phyloP scores from a whole-genome alignment of 1,140 invertebrate genomes.

The Wasmannia auropunctata region DNA sequence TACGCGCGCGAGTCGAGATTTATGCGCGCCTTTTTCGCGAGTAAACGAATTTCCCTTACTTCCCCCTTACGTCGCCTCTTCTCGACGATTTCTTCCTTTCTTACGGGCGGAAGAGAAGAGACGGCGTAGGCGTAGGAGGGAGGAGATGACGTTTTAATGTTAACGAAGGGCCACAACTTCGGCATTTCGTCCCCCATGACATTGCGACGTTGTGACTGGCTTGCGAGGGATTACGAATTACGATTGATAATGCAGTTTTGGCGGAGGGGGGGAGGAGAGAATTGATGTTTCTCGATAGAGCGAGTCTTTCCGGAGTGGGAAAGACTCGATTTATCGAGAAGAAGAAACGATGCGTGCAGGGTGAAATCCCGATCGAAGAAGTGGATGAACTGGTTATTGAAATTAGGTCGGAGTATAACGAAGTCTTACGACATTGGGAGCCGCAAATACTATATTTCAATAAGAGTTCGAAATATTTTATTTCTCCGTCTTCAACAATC shows the following conservation, averaged over 20 bases:
- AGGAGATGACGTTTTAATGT: conserved; percentile 51
- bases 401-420: conserved; percentile 26
- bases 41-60: conserved; percentile 71
- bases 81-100: conserved; percentile 3
- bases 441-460: conserved; percentile 13
- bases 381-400: conserved; percentile 41
- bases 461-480: conserved; percentile 11
- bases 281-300: conserved; percentile 36
- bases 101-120: not conserved
- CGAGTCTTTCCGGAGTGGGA: not conserved
- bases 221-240: conserved; percentile 45
- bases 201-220: not conserved
- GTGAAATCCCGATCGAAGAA: conserved; percentile 18
- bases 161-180: conserved; percentile 43
- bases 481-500: not conserved
- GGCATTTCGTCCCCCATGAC: conserved; percentile 12
- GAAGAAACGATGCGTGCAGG: not conserved
- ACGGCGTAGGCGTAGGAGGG: not conserved
- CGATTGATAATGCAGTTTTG: conserved; percentile 64
- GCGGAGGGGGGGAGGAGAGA: conserved; percentile 38
- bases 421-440: conserved; percentile 1
- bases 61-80: not conserved
- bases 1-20: conserved; percentile 65
- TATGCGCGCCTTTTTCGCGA: conserved; percentile 70
- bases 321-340: no score